A percentile compares a stretch with the other conserved stretches of the same genome.
These are phyloP conservation scores for Drosophila kepulauana DNA, from an alignment of 1,140 invertebrate genomes.

Conservation along the genomic window DNA sequence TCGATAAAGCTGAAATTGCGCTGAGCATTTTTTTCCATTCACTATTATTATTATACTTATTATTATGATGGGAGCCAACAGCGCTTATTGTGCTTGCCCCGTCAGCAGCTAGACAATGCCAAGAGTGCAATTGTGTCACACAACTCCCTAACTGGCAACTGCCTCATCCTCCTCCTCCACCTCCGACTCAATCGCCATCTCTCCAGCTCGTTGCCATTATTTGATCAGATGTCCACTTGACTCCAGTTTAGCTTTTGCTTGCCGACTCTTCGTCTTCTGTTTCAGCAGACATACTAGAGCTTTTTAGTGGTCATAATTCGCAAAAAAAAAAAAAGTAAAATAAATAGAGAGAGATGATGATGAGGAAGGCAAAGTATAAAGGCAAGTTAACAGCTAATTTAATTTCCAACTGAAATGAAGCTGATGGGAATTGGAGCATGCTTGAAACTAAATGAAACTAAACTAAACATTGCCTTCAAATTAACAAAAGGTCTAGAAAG, in stretches of 20 bases:
- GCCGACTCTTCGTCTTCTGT: constrained; percentile 23
- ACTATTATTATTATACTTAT: constrained; percentile 49
- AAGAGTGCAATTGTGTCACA: constrained; percentile 65
- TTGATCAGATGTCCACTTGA: constrained; percentile 63
- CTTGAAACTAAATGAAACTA: constrained; percentile 16
- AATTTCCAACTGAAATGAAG: constrained; percentile 48
- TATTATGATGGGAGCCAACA: constrained; percentile 48
- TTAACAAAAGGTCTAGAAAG: constrained; percentile 37
- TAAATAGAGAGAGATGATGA: too few species aligned
- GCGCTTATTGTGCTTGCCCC: constrained; percentile 63
- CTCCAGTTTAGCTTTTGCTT: constrained; percentile 49
- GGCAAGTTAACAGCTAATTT: constrained; percentile 60
- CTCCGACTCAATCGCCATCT: background rate
- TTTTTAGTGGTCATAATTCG: constrained; percentile 14
- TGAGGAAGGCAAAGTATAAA: background rate
- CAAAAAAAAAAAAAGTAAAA: constrained; percentile 50
- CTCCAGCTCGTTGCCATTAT: constrained; percentile 28
- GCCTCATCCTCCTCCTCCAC: background rate
- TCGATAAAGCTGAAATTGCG: background rate
- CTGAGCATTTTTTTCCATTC: constrained; percentile 2
- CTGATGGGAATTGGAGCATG: constrained; percentile 39
- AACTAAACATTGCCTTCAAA: constrained; percentile 46
- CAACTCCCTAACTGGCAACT: constrained; percentile 6
- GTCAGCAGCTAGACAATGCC: constrained; percentile 48
- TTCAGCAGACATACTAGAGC: constrained; percentile 17